Evolutionary conservation across 2,888 invertebrate species (phyloP), one percentile per base, ranked within the genome.

Genomic region (Rhagonycha fulva): DNA sequence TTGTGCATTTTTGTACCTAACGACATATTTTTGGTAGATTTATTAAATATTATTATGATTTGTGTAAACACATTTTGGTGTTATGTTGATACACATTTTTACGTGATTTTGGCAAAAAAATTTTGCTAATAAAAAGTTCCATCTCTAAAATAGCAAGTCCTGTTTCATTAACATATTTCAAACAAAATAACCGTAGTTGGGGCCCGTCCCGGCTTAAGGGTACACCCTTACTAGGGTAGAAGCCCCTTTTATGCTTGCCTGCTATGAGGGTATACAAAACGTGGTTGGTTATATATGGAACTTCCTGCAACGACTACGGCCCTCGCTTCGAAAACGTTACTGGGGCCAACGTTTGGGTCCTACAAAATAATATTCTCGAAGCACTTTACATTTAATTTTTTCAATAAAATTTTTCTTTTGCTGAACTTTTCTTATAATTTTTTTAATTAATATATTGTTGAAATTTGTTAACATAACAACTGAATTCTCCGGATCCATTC

Each of bases 141-240:
- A n/a, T 47, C 47, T 66, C 63, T 24, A 66, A 66, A 66, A 66
- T 66, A 66, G 63, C 63, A 66, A 66, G 26, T 66, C 63, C 63
- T 66, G 47, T 47, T 66, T 66, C 63, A 66, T 66, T 66, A 66
- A 66, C 63, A 66, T 66, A 66, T 66, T 66, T 66, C 63, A 66
- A 66, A 23, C 63, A 26, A 66, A 66, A 26, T 66, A 66, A 66
- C 63, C 63, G 63, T 66, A 66, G 14, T 26, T 66, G 69, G 70
- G 62, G 32, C 62, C 70, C 70, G 79, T 78, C 78, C 80, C 79
- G 75, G 77, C 68, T 75, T 79, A 78, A 77, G 80, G 73, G 80
- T 77, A 63, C 63, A 68, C 78, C 79, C 78, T 71, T 73, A 74
- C 75, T 80, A 73, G 80, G 81, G 79, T 79, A 77, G 76, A 76